These are phyloP conservation scores for Cheilosia urbana DNA, from an alignment of 2,888 invertebrate genomes.

Conservation along the genomic window DNA sequence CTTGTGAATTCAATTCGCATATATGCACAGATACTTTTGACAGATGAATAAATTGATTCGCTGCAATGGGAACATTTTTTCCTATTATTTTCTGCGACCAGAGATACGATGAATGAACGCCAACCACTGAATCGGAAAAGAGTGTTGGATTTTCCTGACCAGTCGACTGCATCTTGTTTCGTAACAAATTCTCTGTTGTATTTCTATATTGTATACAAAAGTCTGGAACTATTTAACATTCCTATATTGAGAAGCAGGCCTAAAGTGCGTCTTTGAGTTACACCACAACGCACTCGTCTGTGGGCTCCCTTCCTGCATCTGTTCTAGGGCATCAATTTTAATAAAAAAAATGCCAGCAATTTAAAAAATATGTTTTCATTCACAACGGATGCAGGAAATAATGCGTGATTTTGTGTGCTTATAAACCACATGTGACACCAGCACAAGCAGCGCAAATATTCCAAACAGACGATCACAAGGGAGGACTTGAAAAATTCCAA, in stretches of 20 bases:
- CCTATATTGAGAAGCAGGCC: too few relatives aligned
- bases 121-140: slow-evolving; percentile 10
- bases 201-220: neutral
- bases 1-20: slow-evolving; percentile 7
- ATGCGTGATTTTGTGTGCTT: slow-evolving; percentile 24
- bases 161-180: slow-evolving; percentile 5
- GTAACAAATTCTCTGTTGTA: slow-evolving; percentile 2
- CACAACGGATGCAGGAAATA: slow-evolving; percentile 62
- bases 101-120: neutral
- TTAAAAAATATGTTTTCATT: slow-evolving; percentile 13
- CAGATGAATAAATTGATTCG: slow-evolving; percentile 44
- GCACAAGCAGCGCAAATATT: slow-evolving; percentile 29
- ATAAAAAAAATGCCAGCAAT: neutral
- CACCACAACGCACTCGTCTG: too few relatives aligned
- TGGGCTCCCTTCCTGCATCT: slow-evolving; percentile 3
- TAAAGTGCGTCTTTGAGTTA: too few relatives aligned
- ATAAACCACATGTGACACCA: slow-evolving; percentile 38
- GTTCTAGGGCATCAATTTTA: slow-evolving; percentile 12
- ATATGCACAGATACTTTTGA: slow-evolving; percentile 22
- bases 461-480: neutral
- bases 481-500: slow-evolving; percentile 18
- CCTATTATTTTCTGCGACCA: neutral
- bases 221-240: too few relatives aligned
- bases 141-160: slow-evolving; percentile 35
- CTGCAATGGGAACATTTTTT: slow-evolving; percentile 10